These are phyloP conservation scores for Incurvaria masculella DNA, from an alignment of 2,888 invertebrate genomes.

Conservation along the genomic window DNA sequence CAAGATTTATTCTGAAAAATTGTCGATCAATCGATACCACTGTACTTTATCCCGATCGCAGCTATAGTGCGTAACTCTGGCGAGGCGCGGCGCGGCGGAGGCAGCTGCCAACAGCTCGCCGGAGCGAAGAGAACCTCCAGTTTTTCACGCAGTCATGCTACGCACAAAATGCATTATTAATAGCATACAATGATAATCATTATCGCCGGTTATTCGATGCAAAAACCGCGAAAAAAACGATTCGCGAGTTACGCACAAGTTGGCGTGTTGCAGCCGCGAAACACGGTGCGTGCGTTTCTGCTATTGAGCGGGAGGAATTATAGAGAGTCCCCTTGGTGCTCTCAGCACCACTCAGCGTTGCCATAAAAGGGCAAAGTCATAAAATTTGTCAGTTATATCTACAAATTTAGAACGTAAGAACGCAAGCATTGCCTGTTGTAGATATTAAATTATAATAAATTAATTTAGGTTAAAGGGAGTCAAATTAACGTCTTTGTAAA, in stretches of 20 bases:
- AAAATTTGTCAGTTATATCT: too few species aligned
- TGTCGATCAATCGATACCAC: too few species aligned
- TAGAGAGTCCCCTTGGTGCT: neutral
- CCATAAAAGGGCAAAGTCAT: too few species aligned
- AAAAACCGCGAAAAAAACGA: conserved; percentile 1
- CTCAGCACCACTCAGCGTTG: neutral
- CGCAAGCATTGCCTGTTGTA: too few species aligned
- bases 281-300: neutral
- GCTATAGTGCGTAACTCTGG: too few species aligned
- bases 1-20: too few species aligned
- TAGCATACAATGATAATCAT: conserved; percentile 3
- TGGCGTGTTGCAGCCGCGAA: conserved; percentile 2
- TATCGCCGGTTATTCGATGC: conserved; percentile 2
- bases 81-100: neutral
- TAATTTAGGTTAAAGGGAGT: too few species aligned
- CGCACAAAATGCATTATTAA: conserved; percentile 5
- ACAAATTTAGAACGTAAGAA: too few species aligned
- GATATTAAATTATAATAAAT: too few species aligned
- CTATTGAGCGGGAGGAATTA: neutral
- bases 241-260: conserved; percentile 6
- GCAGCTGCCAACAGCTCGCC: neutral
- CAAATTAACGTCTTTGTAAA: too few species aligned
- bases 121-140: conserved; percentile 2
- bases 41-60: too few species aligned
- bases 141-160: conserved; percentile 3